These are phyloP conservation scores for Pachypeltis micranthus DNA, from an alignment of 1,140 invertebrate species.

Conservation along the genomic window DNA sequence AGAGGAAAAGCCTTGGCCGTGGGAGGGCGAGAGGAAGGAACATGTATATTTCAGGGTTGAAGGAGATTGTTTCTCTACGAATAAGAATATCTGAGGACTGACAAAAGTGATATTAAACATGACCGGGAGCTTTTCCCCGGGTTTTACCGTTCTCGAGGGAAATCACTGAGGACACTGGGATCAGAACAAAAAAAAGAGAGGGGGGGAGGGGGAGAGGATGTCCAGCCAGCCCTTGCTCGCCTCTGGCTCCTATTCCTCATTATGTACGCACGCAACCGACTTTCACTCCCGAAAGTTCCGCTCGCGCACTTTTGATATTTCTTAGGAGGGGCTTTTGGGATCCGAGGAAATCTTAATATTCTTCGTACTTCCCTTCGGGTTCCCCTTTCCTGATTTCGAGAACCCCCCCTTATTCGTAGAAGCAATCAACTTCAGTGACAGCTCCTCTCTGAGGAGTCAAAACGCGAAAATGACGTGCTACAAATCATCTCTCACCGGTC, in stretches of 20 bases:
- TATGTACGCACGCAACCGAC: not conserved
- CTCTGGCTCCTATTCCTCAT: not conserved
- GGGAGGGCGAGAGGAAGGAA: not conserved
- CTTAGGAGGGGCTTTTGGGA: not conserved
- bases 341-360: not conserved
- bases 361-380: not conserved
- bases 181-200: not conserved
- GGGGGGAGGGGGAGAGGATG: not conserved
- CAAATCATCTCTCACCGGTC: not conserved
- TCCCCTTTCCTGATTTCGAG: not conserved
- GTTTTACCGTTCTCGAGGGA: constrained; percentile 11
- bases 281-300: not conserved
- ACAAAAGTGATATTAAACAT: constrained; percentile 19
- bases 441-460: not conserved
- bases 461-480: not conserved
- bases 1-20: not conserved
- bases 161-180: constrained; percentile 13
- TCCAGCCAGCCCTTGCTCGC: not conserved
- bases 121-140: constrained; percentile 9
- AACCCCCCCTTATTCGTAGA: not conserved
- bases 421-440: not conserved
- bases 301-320: not conserved
- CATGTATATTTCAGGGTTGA: constrained; percentile 18
- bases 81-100: constrained; percentile 20
- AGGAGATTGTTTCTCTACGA: constrained; percentile 18